phyloP scores from a whole-genome alignment of 2,888 invertebrate species.

The Chymomyza amoena region DNA sequence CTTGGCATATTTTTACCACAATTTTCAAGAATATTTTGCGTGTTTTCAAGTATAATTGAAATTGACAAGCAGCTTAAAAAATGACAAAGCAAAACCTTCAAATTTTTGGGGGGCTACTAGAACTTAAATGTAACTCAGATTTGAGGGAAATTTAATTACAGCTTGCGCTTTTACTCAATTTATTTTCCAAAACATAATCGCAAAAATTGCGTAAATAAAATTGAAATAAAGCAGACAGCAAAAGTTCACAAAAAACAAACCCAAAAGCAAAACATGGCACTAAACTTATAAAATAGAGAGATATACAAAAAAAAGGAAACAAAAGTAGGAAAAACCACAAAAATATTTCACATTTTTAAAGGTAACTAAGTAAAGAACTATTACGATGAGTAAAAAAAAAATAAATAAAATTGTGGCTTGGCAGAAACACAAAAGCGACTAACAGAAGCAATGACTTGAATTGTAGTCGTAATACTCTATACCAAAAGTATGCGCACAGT shows the following conservation, averaged over 20 bases:
- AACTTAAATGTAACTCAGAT: background rate
- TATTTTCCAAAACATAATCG: slow-evolving; percentile 42
- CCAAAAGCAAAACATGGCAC: slow-evolving; percentile 22
- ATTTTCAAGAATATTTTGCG: background rate
- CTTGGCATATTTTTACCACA: background rate
- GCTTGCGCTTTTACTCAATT: slow-evolving; percentile 54
- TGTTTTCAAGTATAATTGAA: background rate
- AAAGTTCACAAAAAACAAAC: background rate
- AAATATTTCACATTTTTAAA: slow-evolving; percentile 28
- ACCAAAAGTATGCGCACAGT: background rate
- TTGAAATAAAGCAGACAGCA: slow-evolving; percentile 33
- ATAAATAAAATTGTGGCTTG: slow-evolving; percentile 34
- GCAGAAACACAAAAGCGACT: slow-evolving; percentile 32
- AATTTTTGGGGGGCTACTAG: background rate
- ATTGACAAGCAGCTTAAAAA: background rate
- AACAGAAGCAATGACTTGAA: background rate
- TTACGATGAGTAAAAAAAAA: slow-evolving; percentile 23
- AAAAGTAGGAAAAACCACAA: slow-evolving; percentile 25
- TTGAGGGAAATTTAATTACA: slow-evolving; percentile 54
- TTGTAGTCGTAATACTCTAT: slow-evolving; percentile 6
- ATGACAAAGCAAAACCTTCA: background rate
- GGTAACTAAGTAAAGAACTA: slow-evolving; percentile 13
- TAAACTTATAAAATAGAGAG: slow-evolving; percentile 16
- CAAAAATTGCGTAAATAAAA: slow-evolving; percentile 62
- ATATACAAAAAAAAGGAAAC: slow-evolving; percentile 1